Percentiles rank a stretch among this genome's conserved stretches.
phyloP scores from a whole-genome alignment of 2,113 vertebrate genomes.

The Semicossyphus pulcher region DNA sequence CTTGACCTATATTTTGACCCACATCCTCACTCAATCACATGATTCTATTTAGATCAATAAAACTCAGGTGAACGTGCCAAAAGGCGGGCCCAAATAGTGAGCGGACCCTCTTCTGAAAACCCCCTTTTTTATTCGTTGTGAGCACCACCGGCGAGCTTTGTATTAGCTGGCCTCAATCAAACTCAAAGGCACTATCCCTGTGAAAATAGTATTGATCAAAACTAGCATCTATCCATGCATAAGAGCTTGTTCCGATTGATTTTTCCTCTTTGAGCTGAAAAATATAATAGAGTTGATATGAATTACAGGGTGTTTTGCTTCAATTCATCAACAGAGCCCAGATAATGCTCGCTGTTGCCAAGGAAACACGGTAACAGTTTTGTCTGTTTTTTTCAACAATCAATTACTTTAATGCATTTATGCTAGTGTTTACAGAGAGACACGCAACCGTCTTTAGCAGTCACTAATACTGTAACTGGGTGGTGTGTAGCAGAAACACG shows the following conservation, averaged over 20 bases:
- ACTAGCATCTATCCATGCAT: conserved; percentile 79
- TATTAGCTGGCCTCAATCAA: conserved; percentile 76
- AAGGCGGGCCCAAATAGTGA: conserved; percentile 48
- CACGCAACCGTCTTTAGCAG: conserved; percentile 62
- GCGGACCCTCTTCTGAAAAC: conserved; percentile 31
- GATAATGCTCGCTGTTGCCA: conserved; percentile 90
- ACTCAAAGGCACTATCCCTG: conserved; percentile 77
- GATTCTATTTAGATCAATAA: conserved; percentile 68
- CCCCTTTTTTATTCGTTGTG: conserved; percentile 47
- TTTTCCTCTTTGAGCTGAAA: conserved; percentile 80
- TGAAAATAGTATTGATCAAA: conserved; percentile 85
- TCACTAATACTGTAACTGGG: conserved; percentile 58
- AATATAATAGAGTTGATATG: conserved; percentile 85
- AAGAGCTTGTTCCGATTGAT: conserved; percentile 84
- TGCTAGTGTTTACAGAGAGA: conserved; percentile 82
- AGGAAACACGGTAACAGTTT: conserved; percentile 88
- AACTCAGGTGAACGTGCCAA: conserved; percentile 61
- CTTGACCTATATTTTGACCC: conserved; percentile 83
- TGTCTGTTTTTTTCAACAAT: conserved; percentile 91
- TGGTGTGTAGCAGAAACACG: conserved; percentile 60
- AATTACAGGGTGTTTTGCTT: conserved; percentile 91
- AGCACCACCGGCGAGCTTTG: conserved; percentile 42
- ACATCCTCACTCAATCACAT: conserved; percentile 74
- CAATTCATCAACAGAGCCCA: conserved; percentile 88
- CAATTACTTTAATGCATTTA: conserved; percentile 89